phyloP scores from a whole-genome alignment of 2,113 vertebrate genomes.

The Alethe diademata region DNA sequence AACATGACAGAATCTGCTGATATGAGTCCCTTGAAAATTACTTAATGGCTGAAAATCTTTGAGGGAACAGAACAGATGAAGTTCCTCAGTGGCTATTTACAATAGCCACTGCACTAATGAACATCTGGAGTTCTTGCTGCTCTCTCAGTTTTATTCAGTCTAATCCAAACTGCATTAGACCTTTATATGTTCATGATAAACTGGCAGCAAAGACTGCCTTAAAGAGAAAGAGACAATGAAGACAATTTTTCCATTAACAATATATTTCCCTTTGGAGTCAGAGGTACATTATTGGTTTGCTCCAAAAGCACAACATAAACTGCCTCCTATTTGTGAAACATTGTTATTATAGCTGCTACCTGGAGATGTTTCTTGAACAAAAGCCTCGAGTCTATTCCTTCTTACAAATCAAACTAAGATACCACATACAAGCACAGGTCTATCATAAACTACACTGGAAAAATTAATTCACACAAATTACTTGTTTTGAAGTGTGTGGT shows the following conservation, averaged over 20 bases:
- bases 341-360: slow-evolving; percentile 53
- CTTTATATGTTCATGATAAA: slow-evolving; percentile 65
- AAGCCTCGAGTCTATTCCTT: slow-evolving; percentile 18
- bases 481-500: not conserved
- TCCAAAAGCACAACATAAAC: slow-evolving; percentile 53
- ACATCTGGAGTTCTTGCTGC: slow-evolving; percentile 48
- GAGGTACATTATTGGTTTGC: slow-evolving; percentile 59
- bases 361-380: slow-evolving; percentile 40
- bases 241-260: slow-evolving; percentile 72
- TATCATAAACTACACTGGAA: not conserved
- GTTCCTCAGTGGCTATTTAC: not conserved
- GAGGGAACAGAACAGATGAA: not conserved
- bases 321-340: slow-evolving; percentile 46
- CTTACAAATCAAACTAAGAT: slow-evolving; percentile 9
- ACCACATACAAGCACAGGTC: not conserved
- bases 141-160: not conserved
- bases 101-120: slow-evolving; percentile 3
- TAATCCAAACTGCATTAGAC: slow-evolving; percentile 52
- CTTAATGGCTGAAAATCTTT: not conserved
- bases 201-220: slow-evolving; percentile 52
- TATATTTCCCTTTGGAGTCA: slow-evolving; percentile 71
- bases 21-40: slow-evolving; percentile 8
- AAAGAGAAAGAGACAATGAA: slow-evolving; percentile 69
- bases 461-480: not conserved
- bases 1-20: slow-evolving; percentile 1